These are phyloP conservation scores for Melipona bicolor DNA, from an alignment of 2,888 invertebrate genomes.

Conservation along the genomic window DNA sequence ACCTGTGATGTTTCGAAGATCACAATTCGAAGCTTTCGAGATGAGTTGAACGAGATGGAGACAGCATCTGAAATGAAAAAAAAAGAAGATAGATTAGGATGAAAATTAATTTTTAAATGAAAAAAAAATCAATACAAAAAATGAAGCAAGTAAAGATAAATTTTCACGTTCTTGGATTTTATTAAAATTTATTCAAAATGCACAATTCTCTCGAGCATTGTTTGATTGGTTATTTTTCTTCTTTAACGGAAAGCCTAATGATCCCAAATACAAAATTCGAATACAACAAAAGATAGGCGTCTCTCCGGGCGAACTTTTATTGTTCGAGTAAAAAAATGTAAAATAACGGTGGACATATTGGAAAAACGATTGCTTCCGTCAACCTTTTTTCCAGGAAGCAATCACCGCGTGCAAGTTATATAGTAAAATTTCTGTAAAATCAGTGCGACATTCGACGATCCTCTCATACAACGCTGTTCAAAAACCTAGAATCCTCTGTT, in stretches of 20 bases:
- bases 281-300: not conserved
- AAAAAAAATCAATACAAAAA: not conserved
- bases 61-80: no score
- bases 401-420: not conserved
- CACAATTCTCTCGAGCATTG: not conserved
- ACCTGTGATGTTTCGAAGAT: no score
- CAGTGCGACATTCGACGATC: not conserved
- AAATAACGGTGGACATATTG: not conserved
- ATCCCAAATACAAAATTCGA: not conserved
- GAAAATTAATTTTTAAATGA: not conserved
- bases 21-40: no score
- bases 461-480: not conserved
- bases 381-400: not conserved
- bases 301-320: not conserved
- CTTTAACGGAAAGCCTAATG: not conserved
- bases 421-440: not conserved
- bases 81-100: not conserved
- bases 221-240: not conserved
- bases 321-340: not conserved
- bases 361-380: conserved; percentile 10
- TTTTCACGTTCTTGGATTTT: not conserved
- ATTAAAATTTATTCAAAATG: not conserved
- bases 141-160: not conserved
- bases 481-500: not conserved
- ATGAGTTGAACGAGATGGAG: no score